Evolutionary conservation across 2,797 vertebrate species (phyloP), one percentile per base, ranked within the genome.

Genomic region (Arnoldichthys spilopterus): DNA sequence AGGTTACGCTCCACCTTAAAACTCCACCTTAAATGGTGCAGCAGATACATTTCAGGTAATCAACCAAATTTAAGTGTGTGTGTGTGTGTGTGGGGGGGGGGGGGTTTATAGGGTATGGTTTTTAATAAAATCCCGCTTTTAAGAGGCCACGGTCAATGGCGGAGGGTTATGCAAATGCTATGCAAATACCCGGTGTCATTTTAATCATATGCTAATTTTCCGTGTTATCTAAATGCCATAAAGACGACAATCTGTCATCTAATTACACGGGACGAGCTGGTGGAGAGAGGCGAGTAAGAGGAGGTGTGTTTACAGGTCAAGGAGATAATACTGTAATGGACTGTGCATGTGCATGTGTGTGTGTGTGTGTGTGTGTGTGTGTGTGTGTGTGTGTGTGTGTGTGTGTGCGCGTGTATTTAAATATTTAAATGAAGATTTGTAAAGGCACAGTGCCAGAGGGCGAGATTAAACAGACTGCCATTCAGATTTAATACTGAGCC

Each of bases 181-280:
- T 85, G 74, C 74, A 77, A 85, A 85, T 85, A 51, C 28, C 11
- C 53, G 34, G 45, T 74, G 80, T 70, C 64, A 37, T 61, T 78
- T 77, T 78, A 82, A 82, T 78, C 56, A 82, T 70, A 84, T 84
- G 80, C 77, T 82, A 85, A 85, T 82, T 75, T 28, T 6, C 2
- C 9, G 51, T 77, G 80, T 80, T 80, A 70, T 77, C 74, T 74
- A 78, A 82, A 84, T 82, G 80, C 32, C 71, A 58, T 82, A 84
- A 80, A 80, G 70, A 80, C 51, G 70, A 69, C 51, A 84, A 81
- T 82, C 77, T 82, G 51, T 79, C 79, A 54, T 79, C 77, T 82
- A 84, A 84, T 79, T 56, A 71, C 56, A 30, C 30, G 59, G 64
- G 80, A 72, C 26, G 53, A 58, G 6, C 3, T 53, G n/a, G 34